phyloP scores from a whole-genome alignment of 2,888 invertebrate species.

The Drosophila fungiperda region DNA sequence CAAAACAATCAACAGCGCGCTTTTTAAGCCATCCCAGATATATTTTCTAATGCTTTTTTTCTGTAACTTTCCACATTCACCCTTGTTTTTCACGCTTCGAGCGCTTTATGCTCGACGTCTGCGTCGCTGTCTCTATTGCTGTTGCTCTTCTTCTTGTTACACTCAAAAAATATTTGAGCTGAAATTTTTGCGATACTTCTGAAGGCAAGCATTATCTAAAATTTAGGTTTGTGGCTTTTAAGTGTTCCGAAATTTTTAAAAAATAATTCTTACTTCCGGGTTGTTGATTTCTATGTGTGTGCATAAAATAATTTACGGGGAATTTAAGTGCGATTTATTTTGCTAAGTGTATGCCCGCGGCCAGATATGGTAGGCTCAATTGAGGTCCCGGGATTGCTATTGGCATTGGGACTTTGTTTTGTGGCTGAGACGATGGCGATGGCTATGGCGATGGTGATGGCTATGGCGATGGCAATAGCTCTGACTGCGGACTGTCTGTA shows the following conservation, averaged over 20 bases:
- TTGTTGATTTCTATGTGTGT: neutral
- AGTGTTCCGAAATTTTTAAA: neutral
- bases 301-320: neutral
- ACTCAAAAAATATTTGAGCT: neutral
- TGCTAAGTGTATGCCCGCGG: conserved; percentile 42
- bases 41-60: conserved; percentile 81
- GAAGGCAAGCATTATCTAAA: too few relatives aligned
- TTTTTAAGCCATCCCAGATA: conserved; percentile 79
- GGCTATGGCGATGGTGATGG: neutral
- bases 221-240: too few relatives aligned
- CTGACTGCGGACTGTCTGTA: conserved; percentile 50
- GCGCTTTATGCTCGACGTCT: conserved; percentile 69
- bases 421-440: conserved; percentile 40
- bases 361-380: conserved; percentile 67
- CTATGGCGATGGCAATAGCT: conserved; percentile 2
- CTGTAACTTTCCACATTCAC: conserved; percentile 81
- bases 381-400: conserved; percentile 68
- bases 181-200: too few relatives aligned
- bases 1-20: conserved; percentile 79
- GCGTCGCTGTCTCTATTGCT: conserved; percentile 16
- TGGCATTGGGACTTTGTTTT: conserved; percentile 64
- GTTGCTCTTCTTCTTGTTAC: conserved; percentile 30
- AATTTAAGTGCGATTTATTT: neutral
- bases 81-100: conserved; percentile 82
- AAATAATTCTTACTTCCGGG: neutral